Base-by-base conservation (phyloP, 2,113 vertebrate genomes). In the Poicephalus gulielmi region DNA sequence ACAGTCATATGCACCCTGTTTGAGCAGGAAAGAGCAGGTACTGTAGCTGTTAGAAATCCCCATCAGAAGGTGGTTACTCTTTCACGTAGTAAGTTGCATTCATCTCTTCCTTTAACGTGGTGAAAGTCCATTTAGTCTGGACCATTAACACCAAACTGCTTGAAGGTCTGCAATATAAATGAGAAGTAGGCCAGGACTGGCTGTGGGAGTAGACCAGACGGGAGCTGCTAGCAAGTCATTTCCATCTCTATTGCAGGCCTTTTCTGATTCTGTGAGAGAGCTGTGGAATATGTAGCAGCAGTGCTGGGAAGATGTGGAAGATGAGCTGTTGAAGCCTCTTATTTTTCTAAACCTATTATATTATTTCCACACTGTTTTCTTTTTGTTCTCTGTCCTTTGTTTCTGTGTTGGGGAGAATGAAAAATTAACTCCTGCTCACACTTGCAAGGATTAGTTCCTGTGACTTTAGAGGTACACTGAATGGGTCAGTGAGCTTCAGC, bases 401-500 rank as follows among this genome's bases (percentile, higher is more conserved):
- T 68, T 95, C 88, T 90, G 46, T 77, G 62, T 31, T 91, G 93
- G 73, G 79, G 96, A 96, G 94, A 92, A 94, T 75, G 94, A 97
- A 95, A 97, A 97, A 95, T 97, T 97, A 97, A 97, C 97, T 98
- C 94, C 94, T 96, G 87, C 93, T 97, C 37, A 25, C 60, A 39
- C 81, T 96, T 75, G 85, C 71, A 84, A 91, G 94, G 96, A 95
- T 98, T 94, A 96, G 96, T 96, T 90, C 92, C 95, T 88, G 94
- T 28, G 37, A 92, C 95, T 95, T 96, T 69, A 69, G 97, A 95
- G 97, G 92, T 88, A 89, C 75, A 81, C 84, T 97, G 97, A 97
- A 96, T 96, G 97, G 97, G 97, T 98, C 97, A 98, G 31, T 97
- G 98, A 96, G 88, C 96, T 96, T 96, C 92, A 97, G 97, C 91